phyloP scores from a whole-genome alignment of 2,113 vertebrate genomes.

The Sisor rabdophorus region DNA sequence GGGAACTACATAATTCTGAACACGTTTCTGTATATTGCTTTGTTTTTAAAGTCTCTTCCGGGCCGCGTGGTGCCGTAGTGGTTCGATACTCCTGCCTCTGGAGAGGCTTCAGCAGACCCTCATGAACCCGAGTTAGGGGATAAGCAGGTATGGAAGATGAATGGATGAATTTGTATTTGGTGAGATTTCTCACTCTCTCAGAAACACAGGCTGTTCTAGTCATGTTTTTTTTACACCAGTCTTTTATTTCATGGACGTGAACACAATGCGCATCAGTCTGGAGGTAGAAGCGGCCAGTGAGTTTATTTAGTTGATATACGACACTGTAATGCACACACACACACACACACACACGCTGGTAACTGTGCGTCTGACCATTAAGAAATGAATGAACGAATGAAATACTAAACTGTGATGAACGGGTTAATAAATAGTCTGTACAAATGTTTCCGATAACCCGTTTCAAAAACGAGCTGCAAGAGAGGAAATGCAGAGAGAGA shows the following conservation, averaged over 20 bases:
- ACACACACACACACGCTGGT: neutral
- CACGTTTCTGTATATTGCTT: neutral
- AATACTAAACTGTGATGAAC: neutral
- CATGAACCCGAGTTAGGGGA: no score
- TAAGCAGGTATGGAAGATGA: no score
- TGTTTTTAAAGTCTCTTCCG: no score
- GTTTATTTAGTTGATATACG: neutral
- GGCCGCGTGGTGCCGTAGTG: no score
- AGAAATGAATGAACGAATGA: no score
- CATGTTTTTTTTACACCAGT: neutral
- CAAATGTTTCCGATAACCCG: neutral
- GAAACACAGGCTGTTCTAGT: neutral
- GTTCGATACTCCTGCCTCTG: no score
- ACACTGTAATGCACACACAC: neutral
- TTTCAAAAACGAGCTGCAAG: neutral
- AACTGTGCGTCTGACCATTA: neutral
- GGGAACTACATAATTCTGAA: neutral
- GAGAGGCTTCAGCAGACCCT: no score
- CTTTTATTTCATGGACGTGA: constrained; percentile 13
- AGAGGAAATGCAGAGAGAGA: no score
- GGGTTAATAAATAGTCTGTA: constrained; percentile 30
- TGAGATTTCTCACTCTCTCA: neutral
- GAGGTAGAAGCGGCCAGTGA: constrained; percentile 42
- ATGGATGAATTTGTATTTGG: no score
- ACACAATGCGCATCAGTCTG: constrained; percentile 42